Base-by-base conservation (phyloP, 1,140 invertebrate genomes). In the Linepithema humile region DNA sequence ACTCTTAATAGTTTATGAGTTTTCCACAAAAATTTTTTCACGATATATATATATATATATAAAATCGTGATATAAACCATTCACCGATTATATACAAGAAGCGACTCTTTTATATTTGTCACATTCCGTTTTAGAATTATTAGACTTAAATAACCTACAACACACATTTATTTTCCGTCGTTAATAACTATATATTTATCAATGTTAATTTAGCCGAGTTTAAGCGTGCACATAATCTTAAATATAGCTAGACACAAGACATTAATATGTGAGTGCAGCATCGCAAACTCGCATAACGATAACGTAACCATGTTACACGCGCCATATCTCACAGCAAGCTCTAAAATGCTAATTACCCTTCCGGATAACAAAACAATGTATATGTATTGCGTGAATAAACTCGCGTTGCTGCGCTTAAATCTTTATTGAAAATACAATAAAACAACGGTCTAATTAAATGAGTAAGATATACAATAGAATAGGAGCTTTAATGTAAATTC, bases 281-380 rank as follows among this genome's bases (percentile, higher is more conserved):
- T 43, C 53, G n/a, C 38, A 77, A 64, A 77, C 40, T 48, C 20
- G 43, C 20, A 10, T 77, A 77, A 77, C 15, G 32, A 74, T 29
- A 59, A 29, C 59, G 40, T 64, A 77, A 77, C 43, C 45, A 50
- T 23, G 20, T 50, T 65, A 65, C 40, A 38, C 9, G 32, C 59
- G 59, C 59, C 9, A 20, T 32, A 38, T 53, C 20, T 35, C 60
- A 6, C 29, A 6, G 32, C 32, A 35, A 35, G 7, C 32, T 65
- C 20, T 65, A 53, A 50, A 64, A 64, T 35, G 43, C 32, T 77
- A 77, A 77, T 77, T 65, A 77, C 65, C 32, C 32, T 38, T 38
- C 26, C 29, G 20, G 20, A 65, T 53, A 77, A 50, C 59, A 77
- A 65, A 75, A 40, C 7, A 4, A 38, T n/a, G 2, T 40, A 40